phyloP scores from a whole-genome alignment of 2,797 vertebrate species.

The Halcyon smyrnensis region DNA sequence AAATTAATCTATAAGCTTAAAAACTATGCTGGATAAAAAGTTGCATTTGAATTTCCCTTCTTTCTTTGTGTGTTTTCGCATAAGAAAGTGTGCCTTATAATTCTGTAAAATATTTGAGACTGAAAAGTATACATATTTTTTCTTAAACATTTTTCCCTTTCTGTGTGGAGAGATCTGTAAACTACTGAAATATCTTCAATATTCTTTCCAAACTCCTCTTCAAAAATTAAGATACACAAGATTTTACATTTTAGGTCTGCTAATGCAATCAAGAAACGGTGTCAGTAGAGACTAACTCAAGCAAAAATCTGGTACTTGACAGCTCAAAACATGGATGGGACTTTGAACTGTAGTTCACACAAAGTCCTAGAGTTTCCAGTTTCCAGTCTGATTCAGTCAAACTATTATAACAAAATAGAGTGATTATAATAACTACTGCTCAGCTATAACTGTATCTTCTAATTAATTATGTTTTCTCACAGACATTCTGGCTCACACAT shows the following conservation, averaged over 20 bases:
- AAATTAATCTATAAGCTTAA: not conserved
- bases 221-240: not conserved
- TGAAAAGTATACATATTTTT: not conserved
- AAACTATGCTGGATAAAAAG: not conserved
- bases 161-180: not conserved
- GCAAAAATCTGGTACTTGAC: not conserved
- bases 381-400: not conserved
- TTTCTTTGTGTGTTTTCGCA: not conserved
- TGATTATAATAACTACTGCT: not conserved
- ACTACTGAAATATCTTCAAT: not conserved
- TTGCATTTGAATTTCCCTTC: not conserved
- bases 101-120: not conserved
- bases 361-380: not conserved
- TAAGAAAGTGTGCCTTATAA: not conserved
- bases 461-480: conserved; percentile 24
- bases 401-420: not conserved
- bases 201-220: not conserved
- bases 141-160: not conserved
- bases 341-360: not conserved
- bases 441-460: not conserved
- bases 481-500: not conserved
- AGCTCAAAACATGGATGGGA: not conserved
- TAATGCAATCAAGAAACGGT: not conserved
- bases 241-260: not conserved
- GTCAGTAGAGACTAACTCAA: not conserved